Base-by-base conservation (phyloP, 2,888 invertebrate species). In the Drosophila lutescens region DNA sequence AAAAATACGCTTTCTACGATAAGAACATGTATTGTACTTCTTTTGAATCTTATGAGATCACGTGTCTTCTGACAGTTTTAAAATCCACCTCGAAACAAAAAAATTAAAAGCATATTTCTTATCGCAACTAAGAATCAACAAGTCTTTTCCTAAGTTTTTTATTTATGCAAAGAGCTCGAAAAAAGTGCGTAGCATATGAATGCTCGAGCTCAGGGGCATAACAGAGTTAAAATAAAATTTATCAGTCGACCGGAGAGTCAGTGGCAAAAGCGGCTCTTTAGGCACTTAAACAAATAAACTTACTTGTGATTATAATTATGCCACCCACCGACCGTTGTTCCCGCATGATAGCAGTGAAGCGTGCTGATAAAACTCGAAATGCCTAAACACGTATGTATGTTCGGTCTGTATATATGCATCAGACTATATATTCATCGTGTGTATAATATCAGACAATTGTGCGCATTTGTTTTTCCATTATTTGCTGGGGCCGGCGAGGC, bases 231-330 rank as follows among this genome's bases (percentile, higher is more conserved):
- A 46, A 38, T 17, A 32, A 41, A 41, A 43, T 67, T 67, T 67
- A 67, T 67, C 55, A 63, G 26, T 26, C 26, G 47, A 49, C n/a
- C 26, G 34, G 20, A 26, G 36, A 54, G 51, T 47, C 32, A 23
- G 32, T 20, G 65, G 54, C 40, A 49, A 66, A 60, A 66, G 69
- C 70, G 68, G 23, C 70, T 46, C 51, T 69, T 70, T 47, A 51
- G 41, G 58, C 66, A 67, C 47, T 68, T 41, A 70, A 59, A 70
- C 62, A 69, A 70, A 53, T 34, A 47, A 46, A 66, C 68, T 67
- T 40, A 47, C 5, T 66, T 66, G n/a, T 68, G 68, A 58, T 70
- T 68, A 68, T 58, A 51, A 70, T 70, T 70, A 69, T 57, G 70
- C 71, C 51, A 46, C 32, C 44, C 57, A 12, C 49, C 40, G 3